These are phyloP conservation scores for Neodiprion virginianus DNA, from an alignment of 1,140 invertebrate genomes.

Conservation along the genomic window DNA sequence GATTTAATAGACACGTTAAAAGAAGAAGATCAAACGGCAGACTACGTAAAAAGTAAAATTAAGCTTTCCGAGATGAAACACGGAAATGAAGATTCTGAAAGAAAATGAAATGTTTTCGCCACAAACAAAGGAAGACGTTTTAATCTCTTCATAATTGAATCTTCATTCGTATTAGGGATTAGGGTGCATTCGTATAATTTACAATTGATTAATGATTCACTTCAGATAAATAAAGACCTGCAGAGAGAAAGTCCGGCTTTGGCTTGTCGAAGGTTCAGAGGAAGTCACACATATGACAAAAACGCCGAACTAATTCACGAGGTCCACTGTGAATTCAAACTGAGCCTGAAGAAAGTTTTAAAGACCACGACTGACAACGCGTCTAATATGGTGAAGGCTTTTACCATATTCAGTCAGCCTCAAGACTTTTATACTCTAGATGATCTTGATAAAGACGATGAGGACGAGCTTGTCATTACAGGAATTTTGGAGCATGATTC, in stretches of 20 bases:
- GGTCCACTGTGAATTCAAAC: constrained; percentile 25
- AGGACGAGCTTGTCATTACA: not conserved
- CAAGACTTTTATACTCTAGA: not conserved
- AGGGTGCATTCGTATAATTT: not conserved
- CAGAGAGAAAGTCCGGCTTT: constrained; percentile 25
- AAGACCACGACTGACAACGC: constrained; percentile 34
- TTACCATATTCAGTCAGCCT: constrained; percentile 25
- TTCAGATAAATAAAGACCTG: constrained; percentile 20
- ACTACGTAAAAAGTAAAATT: constrained; percentile 24
- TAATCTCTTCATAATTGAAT: not conserved
- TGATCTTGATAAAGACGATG: not conserved
- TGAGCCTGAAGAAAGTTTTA: constrained; percentile 26
- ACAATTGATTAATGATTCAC: not conserved
- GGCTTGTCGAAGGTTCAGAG: constrained; percentile 29
- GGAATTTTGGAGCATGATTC: not conserved
- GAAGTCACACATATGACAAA: constrained; percentile 29
- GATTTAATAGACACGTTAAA: constrained; percentile 23
- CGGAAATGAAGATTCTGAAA: constrained; percentile 19
- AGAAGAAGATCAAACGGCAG: constrained; percentile 17
- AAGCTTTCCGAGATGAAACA: constrained; percentile 20
- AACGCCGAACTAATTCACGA: constrained; percentile 25
- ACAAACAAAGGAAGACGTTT: constrained; percentile 19
- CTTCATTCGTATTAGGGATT: not conserved
- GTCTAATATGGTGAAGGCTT: constrained; percentile 36
- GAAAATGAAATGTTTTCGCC: constrained; percentile 24